phyloP scores from a whole-genome alignment of 2,888 invertebrate genomes.

The Zhuqinia jingwanae region DNA sequence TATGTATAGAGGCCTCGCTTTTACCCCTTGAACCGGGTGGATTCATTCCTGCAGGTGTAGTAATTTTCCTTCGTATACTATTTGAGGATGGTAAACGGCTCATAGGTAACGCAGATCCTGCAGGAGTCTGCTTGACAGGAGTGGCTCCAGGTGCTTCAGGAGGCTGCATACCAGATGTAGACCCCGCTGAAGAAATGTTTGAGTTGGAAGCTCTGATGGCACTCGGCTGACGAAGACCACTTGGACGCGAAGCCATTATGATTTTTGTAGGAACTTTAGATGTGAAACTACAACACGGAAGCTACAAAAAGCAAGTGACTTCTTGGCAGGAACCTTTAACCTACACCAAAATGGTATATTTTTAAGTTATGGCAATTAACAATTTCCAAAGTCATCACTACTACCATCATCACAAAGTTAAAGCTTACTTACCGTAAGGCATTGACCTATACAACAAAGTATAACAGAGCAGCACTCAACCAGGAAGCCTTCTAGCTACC shows the following conservation, averaged over 20 bases:
- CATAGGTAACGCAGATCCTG: conserved; percentile 38
- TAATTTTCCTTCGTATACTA: conserved; percentile 65
- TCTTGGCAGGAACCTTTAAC: too few species aligned
- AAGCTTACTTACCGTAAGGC: too few species aligned
- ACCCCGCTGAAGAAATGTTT: conserved; percentile 51
- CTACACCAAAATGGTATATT: too few species aligned
- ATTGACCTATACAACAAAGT: too few species aligned
- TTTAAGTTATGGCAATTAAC: too few species aligned
- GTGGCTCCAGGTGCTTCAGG: conserved; percentile 35
- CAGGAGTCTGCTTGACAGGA: conserved; percentile 30
- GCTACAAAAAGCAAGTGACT: not conserved
- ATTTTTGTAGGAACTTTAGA: conserved; percentile 21
- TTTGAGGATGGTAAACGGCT: conserved; percentile 66
- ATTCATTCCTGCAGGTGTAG: conserved; percentile 55
- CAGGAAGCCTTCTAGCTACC: too few species aligned
- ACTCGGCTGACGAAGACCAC: conserved; percentile 63
- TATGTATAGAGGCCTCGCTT: too few species aligned
- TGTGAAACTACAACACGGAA: not conserved
- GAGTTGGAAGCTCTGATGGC: conserved; percentile 60
- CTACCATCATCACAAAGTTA: too few species aligned
- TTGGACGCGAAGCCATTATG: conserved; percentile 62
- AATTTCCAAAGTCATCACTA: too few species aligned
- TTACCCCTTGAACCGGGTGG: conserved; percentile 66
- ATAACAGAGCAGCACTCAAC: too few species aligned
- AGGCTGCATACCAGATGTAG: not conserved